Evolutionary conservation across 2,797 vertebrate species (phyloP).

Genomic region (Channa striata): DNA sequence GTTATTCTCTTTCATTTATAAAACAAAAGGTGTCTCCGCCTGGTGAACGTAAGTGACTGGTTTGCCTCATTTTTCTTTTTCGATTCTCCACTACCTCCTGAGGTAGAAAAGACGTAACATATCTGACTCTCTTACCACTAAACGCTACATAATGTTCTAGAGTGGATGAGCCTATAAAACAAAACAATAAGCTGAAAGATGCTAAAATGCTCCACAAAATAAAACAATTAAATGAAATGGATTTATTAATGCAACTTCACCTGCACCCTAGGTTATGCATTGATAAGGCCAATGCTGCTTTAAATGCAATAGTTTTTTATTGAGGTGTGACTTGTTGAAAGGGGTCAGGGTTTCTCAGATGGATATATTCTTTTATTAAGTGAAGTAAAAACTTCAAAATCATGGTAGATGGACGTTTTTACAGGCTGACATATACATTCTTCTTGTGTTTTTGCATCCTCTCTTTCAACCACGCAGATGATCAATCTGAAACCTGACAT

Average conservation of each 20-base stretch:
- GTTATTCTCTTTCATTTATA: background rate
- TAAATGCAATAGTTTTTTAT: background rate
- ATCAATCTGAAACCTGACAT: slow-evolving; percentile 54
- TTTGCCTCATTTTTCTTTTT: background rate
- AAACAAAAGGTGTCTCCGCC: background rate
- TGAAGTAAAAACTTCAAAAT: slow-evolving; percentile 10
- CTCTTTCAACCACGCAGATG: slow-evolving; percentile 35
- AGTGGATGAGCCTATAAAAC: background rate
- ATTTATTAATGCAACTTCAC: background rate
- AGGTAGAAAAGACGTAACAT: too few species aligned
- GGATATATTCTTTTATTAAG: background rate
- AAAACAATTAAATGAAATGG: too few species aligned
- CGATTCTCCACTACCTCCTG: background rate
- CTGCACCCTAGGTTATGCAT: background rate
- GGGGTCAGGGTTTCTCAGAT: background rate
- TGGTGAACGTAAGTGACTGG: too few species aligned
- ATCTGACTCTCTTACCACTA: background rate
- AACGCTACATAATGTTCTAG: background rate
- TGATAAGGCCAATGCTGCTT: slow-evolving; percentile 6
- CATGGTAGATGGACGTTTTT: background rate
- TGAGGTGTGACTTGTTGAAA: background rate
- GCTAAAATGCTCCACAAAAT: slow-evolving; percentile 1
- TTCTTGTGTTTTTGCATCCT: slow-evolving; percentile 19
- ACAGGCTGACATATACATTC: background rate
- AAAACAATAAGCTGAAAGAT: slow-evolving; percentile 1